Base-by-base conservation (phyloP, 2,113 vertebrate species). In the Colinus virginianus region DNA sequence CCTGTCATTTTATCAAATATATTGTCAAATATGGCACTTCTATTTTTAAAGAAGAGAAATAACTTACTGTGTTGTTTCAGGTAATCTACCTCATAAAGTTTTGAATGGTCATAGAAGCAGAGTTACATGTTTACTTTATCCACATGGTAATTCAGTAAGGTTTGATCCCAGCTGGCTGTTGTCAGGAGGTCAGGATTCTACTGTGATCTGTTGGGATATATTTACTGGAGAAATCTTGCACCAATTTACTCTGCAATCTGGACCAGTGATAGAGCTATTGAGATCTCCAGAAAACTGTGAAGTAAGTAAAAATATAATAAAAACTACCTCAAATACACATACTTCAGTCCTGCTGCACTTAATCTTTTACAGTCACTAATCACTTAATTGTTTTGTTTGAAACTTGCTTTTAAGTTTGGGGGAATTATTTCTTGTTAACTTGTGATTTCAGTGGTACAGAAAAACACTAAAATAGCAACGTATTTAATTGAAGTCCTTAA, bases 151-250 rank as follows among this genome's bases (percentile, higher is more conserved):
- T 36, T 97, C 97, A 18, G 96, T 96, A 19, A 97, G 96, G 68
- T 97, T 97, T 93, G 98, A 98, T 76, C 95, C 97, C 63, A 97
- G 96, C 87, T 98, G 98, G 98, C 91, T 98, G 56, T 78, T 98
- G n/a, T 98, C 98, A 14, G 98, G 98, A 16, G 94, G 97, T 26
- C 96, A 78, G 83, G 97, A 98, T 78, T 98, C 98, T 11, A 40
- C 90, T 2, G 97, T 98, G 42, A 97, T 98, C 61, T 97, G 97
- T 96, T 98, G 98, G 98, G 92, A 98, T 89, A 92, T 98, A 46
- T 98, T 98, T 88, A 97, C 97, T 28, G 98, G 97, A 79, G 87
- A 84, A 38, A 89, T 95, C 56, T 78, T 98, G 51, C 97, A 98
- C 63, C 96, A 83, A 6, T 98, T 98, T 85, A 66, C 53, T 74